Base-by-base conservation (phyloP, 1,140 invertebrate genomes). In the Papilio machaon region DNA sequence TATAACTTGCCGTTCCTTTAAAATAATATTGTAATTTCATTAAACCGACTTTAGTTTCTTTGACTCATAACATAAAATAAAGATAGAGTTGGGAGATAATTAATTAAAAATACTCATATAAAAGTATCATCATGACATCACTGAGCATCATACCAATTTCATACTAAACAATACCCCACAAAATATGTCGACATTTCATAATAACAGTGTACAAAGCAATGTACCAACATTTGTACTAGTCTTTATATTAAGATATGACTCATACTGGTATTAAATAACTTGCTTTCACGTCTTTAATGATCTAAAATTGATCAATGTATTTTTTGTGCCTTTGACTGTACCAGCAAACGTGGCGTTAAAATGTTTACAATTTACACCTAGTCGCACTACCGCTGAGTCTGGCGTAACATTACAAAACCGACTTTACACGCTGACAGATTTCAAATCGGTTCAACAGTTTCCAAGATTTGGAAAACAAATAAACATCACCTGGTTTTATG, bases 391-490 rank as follows among this genome's bases (percentile, higher is more conserved):
- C 10, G 23, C 64, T 67, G 64, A 35, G 64, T 67, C 64, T 67
- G 64, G 64, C 64, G 64, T 67, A 67, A 67, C 64, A 67, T 35
- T 35, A 67, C 64, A 67, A 67, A 67, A 35, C 64, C 23, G 30
- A 23, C 15, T 67, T 35, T 67, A 67, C 23, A 67, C 64, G 30
- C 64, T 38, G 64, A 67, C 64, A 67, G 10, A 35, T 67, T 67
- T 67, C 64, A 67, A 67, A 67, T 67, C 64, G 10, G 64, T 67
- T 35, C 64, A 67, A 17, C 64, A 67, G 64, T 67, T 67, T 67
- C 64, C 64, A 67, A 67, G 30, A 67, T 67, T 67, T 70, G 30
- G 64, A 70, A 70, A 70, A 70, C 64, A 70, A 70, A 70, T 70
- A 70, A 70, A 70, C 64, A 70, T 70, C 30, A 70, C 64, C 64